phyloP scores from a whole-genome alignment of 2,797 vertebrate species.

The Malacoctenus gilli region DNA sequence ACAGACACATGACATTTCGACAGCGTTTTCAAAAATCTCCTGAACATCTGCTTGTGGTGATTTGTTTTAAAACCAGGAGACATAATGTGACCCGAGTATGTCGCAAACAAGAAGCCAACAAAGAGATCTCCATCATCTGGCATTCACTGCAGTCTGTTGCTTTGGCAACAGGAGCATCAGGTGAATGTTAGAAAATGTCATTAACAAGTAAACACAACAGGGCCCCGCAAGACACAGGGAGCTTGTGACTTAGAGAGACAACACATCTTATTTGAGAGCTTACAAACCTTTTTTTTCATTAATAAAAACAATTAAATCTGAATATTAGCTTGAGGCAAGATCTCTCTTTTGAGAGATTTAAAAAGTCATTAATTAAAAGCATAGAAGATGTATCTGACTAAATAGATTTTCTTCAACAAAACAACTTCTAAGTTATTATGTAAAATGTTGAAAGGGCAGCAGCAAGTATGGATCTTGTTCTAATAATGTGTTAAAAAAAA shows the following conservation, averaged over 20 bases:
- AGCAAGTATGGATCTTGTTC: too few relatives aligned
- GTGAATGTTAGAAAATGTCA: conserved; percentile 53
- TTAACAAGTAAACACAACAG: conserved; percentile 49
- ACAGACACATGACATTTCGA: neutral
- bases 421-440: too few relatives aligned
- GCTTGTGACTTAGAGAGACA: conserved; percentile 5
- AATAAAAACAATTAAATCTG: conserved; percentile 1
- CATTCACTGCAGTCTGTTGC: conserved; percentile 53
- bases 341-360: conserved; percentile 19
- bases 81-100: conserved; percentile 13
- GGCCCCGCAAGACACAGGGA: conserved; percentile 17
- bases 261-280: conserved; percentile 25
- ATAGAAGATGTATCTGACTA: too few relatives aligned
- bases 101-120: conserved; percentile 29
- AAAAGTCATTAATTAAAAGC: too few relatives aligned
- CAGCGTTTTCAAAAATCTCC: neutral
- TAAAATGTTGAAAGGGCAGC: too few relatives aligned
- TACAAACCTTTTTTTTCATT: too few relatives aligned
- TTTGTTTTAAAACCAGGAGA: conserved; percentile 12
- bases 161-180: conserved; percentile 55
- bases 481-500: too few relatives aligned
- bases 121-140: conserved; percentile 16
- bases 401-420: too few relatives aligned
- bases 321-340: conserved; percentile 9
- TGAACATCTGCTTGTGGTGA: neutral